A percentile compares a stretch with the other conserved stretches of the same genome.
Evolutionary conservation across 2,888 invertebrate genomes (phyloP).

Genomic region (Eudasyphora cyanicolor): DNA sequence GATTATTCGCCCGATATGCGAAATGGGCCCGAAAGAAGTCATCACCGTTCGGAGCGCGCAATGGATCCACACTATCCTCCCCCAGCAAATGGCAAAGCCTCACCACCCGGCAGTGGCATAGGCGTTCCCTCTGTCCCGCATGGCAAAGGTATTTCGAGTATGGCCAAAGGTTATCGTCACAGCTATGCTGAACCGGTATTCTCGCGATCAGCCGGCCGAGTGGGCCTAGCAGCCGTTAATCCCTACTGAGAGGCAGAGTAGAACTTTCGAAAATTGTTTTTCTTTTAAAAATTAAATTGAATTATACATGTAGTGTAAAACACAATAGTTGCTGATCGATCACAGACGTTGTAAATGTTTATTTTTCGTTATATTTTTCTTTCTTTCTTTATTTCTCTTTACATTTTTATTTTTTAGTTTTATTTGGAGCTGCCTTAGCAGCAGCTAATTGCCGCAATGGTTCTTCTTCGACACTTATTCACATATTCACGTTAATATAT

Average conservation of each 20-base stretch:
- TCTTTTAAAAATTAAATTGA: constrained; percentile 28
- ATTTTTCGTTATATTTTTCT: neutral
- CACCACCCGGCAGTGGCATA: constrained; percentile 68
- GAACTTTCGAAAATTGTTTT: constrained; percentile 18
- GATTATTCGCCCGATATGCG: constrained; percentile 67
- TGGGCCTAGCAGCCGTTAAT: constrained; percentile 79
- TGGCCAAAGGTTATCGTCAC: constrained; percentile 79
- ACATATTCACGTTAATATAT: neutral
- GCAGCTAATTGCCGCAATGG: neutral
- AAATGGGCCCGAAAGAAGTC: constrained; percentile 47
- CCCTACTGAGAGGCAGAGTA: constrained; percentile 72
- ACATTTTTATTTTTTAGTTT: neutral
- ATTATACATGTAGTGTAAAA: constrained; percentile 14
- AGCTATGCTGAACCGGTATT: constrained; percentile 80
- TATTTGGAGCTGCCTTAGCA: neutral
- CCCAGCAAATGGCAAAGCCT: constrained; percentile 67
- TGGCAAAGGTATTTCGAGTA: constrained; percentile 76
- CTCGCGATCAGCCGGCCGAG: constrained; percentile 77
- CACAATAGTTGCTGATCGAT: constrained; percentile 10
- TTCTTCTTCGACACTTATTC: neutral
- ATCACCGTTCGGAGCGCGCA: constrained; percentile 55
- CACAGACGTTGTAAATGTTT: constrained; percentile 16
- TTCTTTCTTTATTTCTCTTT: neutral
- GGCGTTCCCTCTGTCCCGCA: constrained; percentile 65
- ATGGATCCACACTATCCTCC: constrained; percentile 70